These are phyloP conservation scores for Rousettus madagascariensis DNA, from an alignment of 2,797 vertebrate genomes.

Conservation along the genomic window DNA sequence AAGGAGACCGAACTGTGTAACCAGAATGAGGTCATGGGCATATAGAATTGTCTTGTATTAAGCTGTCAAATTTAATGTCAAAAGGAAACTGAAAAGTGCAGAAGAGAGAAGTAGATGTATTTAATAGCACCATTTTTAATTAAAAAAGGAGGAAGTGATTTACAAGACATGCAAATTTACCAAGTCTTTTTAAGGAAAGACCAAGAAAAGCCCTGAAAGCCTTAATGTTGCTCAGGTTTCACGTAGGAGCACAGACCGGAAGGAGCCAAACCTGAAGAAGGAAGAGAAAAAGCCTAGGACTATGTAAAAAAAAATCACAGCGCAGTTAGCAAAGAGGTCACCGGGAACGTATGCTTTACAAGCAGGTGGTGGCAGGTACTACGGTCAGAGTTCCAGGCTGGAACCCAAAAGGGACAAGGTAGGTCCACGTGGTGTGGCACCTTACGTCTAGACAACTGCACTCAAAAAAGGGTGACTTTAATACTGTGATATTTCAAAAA, in stretches of 20 bases:
- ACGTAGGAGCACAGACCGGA: constrained; percentile 99
- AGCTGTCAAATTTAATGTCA: constrained; percentile 64
- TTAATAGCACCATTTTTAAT: constrained; percentile 78
- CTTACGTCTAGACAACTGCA: not conserved
- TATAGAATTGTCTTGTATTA: constrained; percentile 49
- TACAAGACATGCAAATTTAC: constrained; percentile 94
- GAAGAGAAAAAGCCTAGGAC: constrained; percentile 93
- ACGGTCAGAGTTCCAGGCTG: constrained; percentile 54
- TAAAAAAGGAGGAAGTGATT: constrained; percentile 82
- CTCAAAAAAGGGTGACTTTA: not conserved
- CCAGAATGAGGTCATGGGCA: constrained; percentile 29
- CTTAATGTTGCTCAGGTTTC: constrained; percentile 99
- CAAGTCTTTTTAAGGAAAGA: constrained; percentile 98
- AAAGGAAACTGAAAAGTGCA: constrained; percentile 77
- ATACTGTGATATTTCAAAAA: not conserved
- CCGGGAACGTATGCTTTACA: constrained; percentile 68
- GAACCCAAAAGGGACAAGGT: not conserved
- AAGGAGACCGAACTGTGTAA: not conserved
- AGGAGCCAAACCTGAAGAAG: constrained; percentile 99
- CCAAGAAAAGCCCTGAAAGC: constrained; percentile 99
- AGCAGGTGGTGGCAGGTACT: constrained; percentile 71
- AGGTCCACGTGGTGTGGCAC: not conserved
- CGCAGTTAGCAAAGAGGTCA: constrained; percentile 82
- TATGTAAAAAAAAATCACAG: constrained; percentile 83
- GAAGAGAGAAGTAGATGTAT: constrained; percentile 74